phyloP scores from a whole-genome alignment of 2,797 vertebrate genomes.

The Darevskia nairensis region DNA sequence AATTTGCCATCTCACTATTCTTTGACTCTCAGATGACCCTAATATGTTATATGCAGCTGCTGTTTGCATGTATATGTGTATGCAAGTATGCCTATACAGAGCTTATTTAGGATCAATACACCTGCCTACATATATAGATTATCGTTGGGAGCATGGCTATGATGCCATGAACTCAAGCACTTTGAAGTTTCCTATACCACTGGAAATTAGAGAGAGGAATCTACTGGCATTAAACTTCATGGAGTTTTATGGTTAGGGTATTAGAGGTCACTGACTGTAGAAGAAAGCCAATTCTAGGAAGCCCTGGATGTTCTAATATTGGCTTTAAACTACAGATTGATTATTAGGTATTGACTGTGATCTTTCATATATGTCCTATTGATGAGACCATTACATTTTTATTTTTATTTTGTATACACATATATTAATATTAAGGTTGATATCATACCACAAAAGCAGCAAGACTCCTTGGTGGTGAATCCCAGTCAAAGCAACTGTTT shows the following conservation, averaged over 20 bases:
- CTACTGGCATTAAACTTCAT: neutral
- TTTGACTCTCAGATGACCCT: no score
- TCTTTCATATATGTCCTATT: neutral
- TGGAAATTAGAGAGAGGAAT: neutral
- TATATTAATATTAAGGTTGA: conserved; percentile 50
- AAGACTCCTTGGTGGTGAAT: conserved; percentile 95
- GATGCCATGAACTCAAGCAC: neutral
- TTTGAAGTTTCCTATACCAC: neutral
- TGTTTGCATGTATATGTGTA: no score
- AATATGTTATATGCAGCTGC: no score
- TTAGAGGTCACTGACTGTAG: neutral
- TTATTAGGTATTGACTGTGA: neutral
- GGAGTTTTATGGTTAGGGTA: neutral
- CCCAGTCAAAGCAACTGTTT: conserved; percentile 98
- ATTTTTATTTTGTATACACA: conserved; percentile 57
- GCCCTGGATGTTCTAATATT: neutral
- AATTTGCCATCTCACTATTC: no score
- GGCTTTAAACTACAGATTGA: neutral
- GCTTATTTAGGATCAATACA: neutral
- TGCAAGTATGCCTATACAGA: neutral
- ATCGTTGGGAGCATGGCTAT: neutral
- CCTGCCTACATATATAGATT: neutral
- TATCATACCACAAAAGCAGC: conserved; percentile 94
- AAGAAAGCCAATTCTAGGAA: neutral
- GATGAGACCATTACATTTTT: conserved; percentile 1